Evolutionary conservation across 2,113 vertebrate genomes (phyloP).

Genomic region (Lethenteron reissneri): DNA sequence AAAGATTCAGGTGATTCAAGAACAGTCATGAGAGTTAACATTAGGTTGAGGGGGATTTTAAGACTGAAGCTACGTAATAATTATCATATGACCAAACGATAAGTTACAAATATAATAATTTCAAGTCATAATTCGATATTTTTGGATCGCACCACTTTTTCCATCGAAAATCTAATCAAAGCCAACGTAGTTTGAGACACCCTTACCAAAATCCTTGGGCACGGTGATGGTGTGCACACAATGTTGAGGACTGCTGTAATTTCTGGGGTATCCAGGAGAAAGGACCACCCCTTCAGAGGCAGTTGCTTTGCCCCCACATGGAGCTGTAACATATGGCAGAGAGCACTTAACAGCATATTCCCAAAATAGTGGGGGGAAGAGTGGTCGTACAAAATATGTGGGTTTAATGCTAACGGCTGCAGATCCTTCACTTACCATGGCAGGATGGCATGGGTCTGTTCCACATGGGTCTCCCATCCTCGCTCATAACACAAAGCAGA

Average conservation of each 20-base stretch:
- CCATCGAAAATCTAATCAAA: too few relatives aligned
- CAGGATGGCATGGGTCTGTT: conserved; percentile 50
- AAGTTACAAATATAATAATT: too few relatives aligned
- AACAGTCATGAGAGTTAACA: too few relatives aligned
- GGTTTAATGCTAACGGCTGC: conserved; percentile 6
- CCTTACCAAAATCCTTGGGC: conserved; percentile 75
- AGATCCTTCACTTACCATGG: conserved; percentile 28
- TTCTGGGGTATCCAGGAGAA: conserved; percentile 74
- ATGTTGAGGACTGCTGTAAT: conserved; percentile 63
- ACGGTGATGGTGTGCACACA: conserved; percentile 75
- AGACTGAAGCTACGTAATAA: too few relatives aligned
- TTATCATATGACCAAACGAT: too few relatives aligned
- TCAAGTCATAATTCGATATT: too few relatives aligned
- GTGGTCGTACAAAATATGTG: too few relatives aligned
- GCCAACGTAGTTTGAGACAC: too few relatives aligned
- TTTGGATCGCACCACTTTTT: too few relatives aligned
- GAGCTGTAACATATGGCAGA: conserved; percentile 29
- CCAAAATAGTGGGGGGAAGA: too few relatives aligned
- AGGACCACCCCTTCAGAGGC: conserved; percentile 76
- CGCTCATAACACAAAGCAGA: conserved; percentile 54
- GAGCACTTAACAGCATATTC: neutral
- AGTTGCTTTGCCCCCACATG: conserved; percentile 65
- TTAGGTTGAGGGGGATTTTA: too few relatives aligned
- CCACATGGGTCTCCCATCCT: conserved; percentile 73
- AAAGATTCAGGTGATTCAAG: too few relatives aligned